Percentiles rank a stretch among this genome's conserved stretches.
Conservation (phyloP, 1,140 invertebrate genomes). For the Temnothorax nylanderi region DNA sequence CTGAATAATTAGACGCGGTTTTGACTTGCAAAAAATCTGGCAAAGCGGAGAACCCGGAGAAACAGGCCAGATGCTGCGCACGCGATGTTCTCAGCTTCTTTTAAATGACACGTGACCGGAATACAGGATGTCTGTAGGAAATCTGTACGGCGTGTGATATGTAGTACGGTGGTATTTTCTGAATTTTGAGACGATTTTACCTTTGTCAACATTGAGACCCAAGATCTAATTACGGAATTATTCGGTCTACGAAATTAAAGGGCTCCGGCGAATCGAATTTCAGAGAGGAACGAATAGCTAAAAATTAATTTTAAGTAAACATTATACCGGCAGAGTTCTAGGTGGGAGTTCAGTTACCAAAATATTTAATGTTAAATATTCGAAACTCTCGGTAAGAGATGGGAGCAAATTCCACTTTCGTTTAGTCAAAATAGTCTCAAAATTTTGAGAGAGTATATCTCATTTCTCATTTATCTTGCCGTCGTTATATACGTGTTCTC, state of each 20-base stretch:
- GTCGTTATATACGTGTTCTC: constrained; percentile 5
- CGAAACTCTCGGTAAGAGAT: constrained; percentile 23
- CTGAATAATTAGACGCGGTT: constrained; percentile 56
- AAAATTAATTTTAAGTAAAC: constrained; percentile 47
- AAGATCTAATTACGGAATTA: constrained; percentile 34
- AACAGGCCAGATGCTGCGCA: constrained; percentile 16
- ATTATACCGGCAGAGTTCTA: background rate
- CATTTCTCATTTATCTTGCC: constrained; percentile 8
- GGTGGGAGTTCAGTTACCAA: constrained; percentile 5
- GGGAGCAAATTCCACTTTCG: background rate
- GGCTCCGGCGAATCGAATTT: constrained; percentile 14
- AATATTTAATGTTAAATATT: constrained; percentile 42
- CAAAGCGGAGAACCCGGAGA: constrained; percentile 35
- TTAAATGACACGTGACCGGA: constrained; percentile 51
- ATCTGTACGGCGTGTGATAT: constrained; percentile 1
- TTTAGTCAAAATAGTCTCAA: background rate
- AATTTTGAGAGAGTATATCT: constrained; percentile 12
- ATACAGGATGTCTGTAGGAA: constrained; percentile 1
- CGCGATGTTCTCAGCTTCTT: constrained; percentile 42
- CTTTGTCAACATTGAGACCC: constrained; percentile 36
- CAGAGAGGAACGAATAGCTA: constrained; percentile 1
- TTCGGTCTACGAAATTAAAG: constrained; percentile 16
- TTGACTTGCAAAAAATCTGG: constrained; percentile 58
- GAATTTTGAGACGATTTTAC: constrained; percentile 38
- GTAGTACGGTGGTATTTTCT: background rate